Evolutionary conservation across 1,140 invertebrate species (phyloP).

Genomic region (Spodoptera frugiperda): DNA sequence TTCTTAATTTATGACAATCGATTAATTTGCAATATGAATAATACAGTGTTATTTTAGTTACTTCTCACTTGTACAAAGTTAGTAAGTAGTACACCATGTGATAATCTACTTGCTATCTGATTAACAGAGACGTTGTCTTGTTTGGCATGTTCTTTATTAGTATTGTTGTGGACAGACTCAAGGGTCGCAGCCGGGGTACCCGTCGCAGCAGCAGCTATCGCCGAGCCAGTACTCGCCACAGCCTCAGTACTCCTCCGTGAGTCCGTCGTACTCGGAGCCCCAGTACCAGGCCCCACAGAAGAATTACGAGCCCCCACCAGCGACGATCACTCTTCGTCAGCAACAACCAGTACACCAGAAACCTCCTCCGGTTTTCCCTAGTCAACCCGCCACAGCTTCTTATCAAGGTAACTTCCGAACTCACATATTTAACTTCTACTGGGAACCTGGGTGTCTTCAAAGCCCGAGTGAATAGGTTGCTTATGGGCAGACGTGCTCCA

Average conservation of each 20-base stretch:
- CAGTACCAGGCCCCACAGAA: slow-evolving; percentile 73
- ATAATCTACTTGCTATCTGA: slow-evolving; percentile 27
- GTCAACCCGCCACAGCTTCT: slow-evolving; percentile 90
- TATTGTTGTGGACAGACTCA: slow-evolving; percentile 50
- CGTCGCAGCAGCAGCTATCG: slow-evolving; percentile 54
- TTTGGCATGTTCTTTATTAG: background rate
- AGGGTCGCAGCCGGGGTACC: slow-evolving; percentile 68
- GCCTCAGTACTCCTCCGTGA: slow-evolving; percentile 64
- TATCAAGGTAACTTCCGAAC: slow-evolving; percentile 85
- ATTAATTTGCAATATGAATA: slow-evolving; percentile 1
- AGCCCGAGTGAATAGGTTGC: too few species aligned
- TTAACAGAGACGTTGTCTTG: background rate
- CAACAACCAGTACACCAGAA: slow-evolving; percentile 91
- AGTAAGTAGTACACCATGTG: slow-evolving; percentile 1
- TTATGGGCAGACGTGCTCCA: too few species aligned
- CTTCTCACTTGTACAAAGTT: slow-evolving; percentile 10
- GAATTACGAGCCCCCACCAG: slow-evolving; percentile 87
- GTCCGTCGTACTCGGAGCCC: slow-evolving; percentile 59
- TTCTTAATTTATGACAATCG: background rate
- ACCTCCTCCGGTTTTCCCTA: slow-evolving; percentile 88
- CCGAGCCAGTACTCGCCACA: slow-evolving; percentile 69
- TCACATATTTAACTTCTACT: background rate
- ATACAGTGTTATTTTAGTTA: slow-evolving; percentile 11
- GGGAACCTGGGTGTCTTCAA: too few species aligned
- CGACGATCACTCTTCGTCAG: slow-evolving; percentile 90